Evolutionary conservation across 2,888 invertebrate genomes (phyloP).

Genomic region (Anticlea derivata): DNA sequence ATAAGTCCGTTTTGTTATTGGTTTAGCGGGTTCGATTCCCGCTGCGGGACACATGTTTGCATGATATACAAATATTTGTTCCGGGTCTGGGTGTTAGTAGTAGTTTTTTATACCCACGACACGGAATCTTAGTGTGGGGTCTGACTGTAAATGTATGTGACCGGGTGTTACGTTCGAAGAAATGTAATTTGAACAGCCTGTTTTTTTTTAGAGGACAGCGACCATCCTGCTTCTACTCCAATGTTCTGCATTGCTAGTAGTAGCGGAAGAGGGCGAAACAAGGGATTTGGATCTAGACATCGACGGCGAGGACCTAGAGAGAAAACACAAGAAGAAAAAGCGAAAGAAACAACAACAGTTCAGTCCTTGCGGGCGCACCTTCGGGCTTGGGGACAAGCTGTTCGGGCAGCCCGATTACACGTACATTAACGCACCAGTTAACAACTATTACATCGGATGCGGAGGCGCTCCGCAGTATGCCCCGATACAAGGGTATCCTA

Average conservation of each 20-base stretch:
- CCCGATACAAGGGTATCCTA: constrained; percentile 28
- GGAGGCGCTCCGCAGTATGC: constrained; percentile 46
- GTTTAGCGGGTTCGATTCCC: too few species aligned
- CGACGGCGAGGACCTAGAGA: constrained; percentile 58
- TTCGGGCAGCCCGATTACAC: constrained; percentile 64
- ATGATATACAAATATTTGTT: too few species aligned
- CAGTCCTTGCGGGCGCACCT: constrained; percentile 56
- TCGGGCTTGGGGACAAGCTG: constrained; percentile 52
- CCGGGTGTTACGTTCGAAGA: too few species aligned
- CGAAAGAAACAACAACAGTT: constrained; percentile 62
- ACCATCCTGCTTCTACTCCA: constrained; percentile 51
- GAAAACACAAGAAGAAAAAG: constrained; percentile 54
- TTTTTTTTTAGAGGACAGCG: constrained; percentile 49
- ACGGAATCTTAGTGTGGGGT: too few species aligned
- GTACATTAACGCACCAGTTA: constrained; percentile 69
- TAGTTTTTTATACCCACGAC: too few species aligned
- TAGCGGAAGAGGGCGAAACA: constrained; percentile 47
- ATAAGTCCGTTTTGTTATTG: too few species aligned
- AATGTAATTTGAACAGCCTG: too few species aligned
- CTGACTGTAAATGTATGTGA: too few species aligned
- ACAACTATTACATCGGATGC: constrained; percentile 72
- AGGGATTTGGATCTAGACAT: constrained; percentile 50
- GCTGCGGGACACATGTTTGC: too few species aligned
- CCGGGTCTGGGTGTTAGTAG: too few species aligned
- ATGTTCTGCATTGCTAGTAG: constrained; percentile 40